Percentiles rank a stretch among this genome's conserved stretches.
phyloP scores from a whole-genome alignment of 1,140 invertebrate species.

The Heliconius congener region DNA sequence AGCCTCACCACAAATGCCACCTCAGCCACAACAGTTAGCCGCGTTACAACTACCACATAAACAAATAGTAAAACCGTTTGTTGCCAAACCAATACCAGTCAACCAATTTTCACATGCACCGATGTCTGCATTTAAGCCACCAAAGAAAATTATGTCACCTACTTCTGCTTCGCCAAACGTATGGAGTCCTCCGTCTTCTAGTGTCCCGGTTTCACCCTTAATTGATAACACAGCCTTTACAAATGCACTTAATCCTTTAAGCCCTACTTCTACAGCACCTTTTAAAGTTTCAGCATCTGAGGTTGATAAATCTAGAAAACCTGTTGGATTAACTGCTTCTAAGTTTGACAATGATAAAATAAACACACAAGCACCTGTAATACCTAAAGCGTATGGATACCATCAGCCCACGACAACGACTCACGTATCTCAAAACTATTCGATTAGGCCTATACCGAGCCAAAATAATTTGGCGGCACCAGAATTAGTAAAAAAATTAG shows the following conservation, averaged over 20 bases:
- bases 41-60: slow-evolving; percentile 73
- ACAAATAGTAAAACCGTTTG: slow-evolving; percentile 64
- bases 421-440: slow-evolving; percentile 61
- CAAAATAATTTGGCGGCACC: slow-evolving; percentile 73
- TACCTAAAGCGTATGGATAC: slow-evolving; percentile 43
- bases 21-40: slow-evolving; percentile 47
- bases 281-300: slow-evolving; percentile 54
- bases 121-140: slow-evolving; percentile 86
- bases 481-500: slow-evolving; percentile 70
- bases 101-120: slow-evolving; percentile 88
- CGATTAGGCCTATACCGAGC: slow-evolving; percentile 65
- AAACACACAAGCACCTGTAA: slow-evolving; percentile 38
- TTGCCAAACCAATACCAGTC: slow-evolving; percentile 82
- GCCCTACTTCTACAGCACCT: slow-evolving; percentile 44
- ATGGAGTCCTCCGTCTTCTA: slow-evolving; percentile 77
- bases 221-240: slow-evolving; percentile 43
- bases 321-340: slow-evolving; percentile 65
- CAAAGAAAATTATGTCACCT: slow-evolving; percentile 74
- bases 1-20: slow-evolving; percentile 62
- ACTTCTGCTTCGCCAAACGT: slow-evolving; percentile 60
- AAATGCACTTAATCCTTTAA: slow-evolving; percentile 52
- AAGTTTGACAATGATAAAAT: slow-evolving; percentile 76
- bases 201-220: slow-evolving; percentile 56
- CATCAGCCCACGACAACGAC: slow-evolving; percentile 60
- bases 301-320: slow-evolving; percentile 61